phyloP scores from a whole-genome alignment of 2,797 vertebrate species.

The Lateolabrax maculatus region DNA sequence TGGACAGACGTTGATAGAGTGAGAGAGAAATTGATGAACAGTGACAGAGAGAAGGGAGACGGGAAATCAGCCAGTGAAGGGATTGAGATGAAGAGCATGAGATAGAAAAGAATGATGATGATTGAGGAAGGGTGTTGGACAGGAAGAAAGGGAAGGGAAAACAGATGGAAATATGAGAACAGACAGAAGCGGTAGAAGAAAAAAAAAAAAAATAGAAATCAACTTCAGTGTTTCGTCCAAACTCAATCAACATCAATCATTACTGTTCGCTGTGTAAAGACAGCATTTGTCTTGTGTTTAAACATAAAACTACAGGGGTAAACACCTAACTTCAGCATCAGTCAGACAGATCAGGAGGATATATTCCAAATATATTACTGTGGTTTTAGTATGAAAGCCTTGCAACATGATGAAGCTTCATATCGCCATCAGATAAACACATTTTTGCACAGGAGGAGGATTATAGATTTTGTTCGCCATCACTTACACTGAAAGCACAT shows the following conservation, averaged over 20 bases:
- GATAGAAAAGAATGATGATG: background rate
- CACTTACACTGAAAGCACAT: background rate
- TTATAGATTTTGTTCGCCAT: too few relatives aligned
- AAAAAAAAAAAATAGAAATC: constrained; percentile 21
- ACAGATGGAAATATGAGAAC: constrained; percentile 35
- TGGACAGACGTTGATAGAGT: background rate
- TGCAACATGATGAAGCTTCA: too few relatives aligned
- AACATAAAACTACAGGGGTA: background rate
- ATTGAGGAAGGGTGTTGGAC: constrained; percentile 5
- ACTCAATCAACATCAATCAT: constrained; percentile 31
- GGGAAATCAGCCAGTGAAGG: background rate
- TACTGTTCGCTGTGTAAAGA: constrained; percentile 12
- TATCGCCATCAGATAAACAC: too few relatives aligned
- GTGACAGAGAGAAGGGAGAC: constrained; percentile 1
- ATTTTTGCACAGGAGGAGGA: background rate
- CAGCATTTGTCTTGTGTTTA: constrained; percentile 28
- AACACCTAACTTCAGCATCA: background rate
- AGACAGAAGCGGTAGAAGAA: background rate
- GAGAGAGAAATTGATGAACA: constrained; percentile 6
- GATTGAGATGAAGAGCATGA: constrained; percentile 6
- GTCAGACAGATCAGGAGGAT: too few relatives aligned
- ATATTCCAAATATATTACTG: too few relatives aligned
- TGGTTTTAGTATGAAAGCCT: too few relatives aligned
- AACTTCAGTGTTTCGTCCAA: constrained; percentile 16
- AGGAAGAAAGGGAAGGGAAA: background rate